phyloP scores from a whole-genome alignment of 2,797 vertebrate species.

The Gephyroberyx darwinii region DNA sequence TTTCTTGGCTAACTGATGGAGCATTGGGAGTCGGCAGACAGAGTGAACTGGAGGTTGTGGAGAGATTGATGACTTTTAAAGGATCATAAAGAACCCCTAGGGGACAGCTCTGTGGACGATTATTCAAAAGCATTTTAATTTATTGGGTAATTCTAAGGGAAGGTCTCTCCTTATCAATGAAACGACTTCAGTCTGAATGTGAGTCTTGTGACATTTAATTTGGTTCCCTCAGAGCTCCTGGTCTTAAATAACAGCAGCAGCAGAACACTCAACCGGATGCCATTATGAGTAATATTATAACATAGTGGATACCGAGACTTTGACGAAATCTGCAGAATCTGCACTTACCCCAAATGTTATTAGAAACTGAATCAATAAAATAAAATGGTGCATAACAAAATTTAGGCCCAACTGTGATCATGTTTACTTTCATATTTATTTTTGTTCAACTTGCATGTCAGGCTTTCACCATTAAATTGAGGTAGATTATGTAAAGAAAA shows the following conservation, averaged over 20 bases:
- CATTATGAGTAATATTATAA: constrained; percentile 47
- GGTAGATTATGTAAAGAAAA: background rate
- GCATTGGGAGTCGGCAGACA: constrained; percentile 57
- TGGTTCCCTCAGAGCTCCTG: constrained; percentile 46
- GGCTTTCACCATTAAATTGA: constrained; percentile 20
- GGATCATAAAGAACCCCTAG: constrained; percentile 78
- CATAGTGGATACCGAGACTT: constrained; percentile 20
- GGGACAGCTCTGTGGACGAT: constrained; percentile 71
- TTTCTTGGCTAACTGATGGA: constrained; percentile 67
- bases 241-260: constrained; percentile 60
- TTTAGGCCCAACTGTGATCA: background rate
- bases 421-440: constrained; percentile 8
- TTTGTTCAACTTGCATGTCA: background rate
- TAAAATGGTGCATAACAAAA: constrained; percentile 12
- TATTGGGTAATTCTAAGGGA: constrained; percentile 76
- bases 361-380: constrained; percentile 22
- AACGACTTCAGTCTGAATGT: constrained; percentile 70
- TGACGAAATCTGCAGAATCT: constrained; percentile 12
- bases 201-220: constrained; percentile 76
- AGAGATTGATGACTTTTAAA: constrained; percentile 79
- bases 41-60: constrained; percentile 67
- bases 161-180: constrained; percentile 77
- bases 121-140: constrained; percentile 81
- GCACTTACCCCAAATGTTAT: constrained; percentile 8
- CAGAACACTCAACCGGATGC: constrained; percentile 36